Conservation (phyloP, 2,113 vertebrate genomes). For the Bettongia penicillata region DNA sequence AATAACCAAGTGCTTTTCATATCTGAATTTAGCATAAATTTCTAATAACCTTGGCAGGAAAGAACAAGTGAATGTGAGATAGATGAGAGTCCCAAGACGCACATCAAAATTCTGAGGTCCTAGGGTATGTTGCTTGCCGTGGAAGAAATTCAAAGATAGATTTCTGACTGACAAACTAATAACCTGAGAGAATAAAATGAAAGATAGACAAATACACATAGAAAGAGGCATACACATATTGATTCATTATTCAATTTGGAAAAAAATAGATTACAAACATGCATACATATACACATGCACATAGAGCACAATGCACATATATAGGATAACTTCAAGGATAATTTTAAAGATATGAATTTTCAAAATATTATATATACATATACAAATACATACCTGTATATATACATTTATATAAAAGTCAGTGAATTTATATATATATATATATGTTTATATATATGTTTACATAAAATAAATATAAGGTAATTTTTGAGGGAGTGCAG, state of each 20-base stretch:
- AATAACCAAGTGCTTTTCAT: not conserved
- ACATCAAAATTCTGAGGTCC: not conserved
- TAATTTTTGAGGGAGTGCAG: not conserved
- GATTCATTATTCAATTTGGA: not conserved
- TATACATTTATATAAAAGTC: not conserved
- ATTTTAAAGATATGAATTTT: not conserved
- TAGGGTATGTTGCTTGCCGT: not conserved
- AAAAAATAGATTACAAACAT: not conserved
- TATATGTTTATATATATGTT: not conserved
- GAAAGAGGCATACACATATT: not conserved
- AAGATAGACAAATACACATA: not conserved
- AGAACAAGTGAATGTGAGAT: not conserved
- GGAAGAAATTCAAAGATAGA: not conserved
- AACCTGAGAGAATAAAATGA: not conserved
- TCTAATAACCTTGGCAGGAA: not conserved
- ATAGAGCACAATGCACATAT: not conserved
- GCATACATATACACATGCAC: not conserved
- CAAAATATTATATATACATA: not conserved
- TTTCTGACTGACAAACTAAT: not conserved
- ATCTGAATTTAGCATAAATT: not conserved
- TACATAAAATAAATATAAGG: not conserved
- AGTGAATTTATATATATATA: not conserved
- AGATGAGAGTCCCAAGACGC: not conserved
- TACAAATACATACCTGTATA: not conserved
- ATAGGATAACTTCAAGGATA: not conserved